A percentile compares a stretch with the other conserved stretches of the same genome.
phyloP scores from a whole-genome alignment of 1,140 invertebrate species.

The Acromyrmex echinatior region DNA sequence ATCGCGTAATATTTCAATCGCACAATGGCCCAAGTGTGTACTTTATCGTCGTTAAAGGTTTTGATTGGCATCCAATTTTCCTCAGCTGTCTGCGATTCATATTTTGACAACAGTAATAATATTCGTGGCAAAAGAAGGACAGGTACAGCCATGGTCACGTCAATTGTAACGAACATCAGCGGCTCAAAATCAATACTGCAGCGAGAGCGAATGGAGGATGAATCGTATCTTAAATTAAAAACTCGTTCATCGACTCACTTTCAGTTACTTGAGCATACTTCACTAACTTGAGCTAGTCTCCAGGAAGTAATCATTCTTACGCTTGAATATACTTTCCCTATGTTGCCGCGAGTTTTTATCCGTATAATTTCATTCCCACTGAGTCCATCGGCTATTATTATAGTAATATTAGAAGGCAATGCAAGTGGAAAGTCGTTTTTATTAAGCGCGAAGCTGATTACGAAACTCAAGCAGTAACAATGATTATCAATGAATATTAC shows the following conservation, averaged over 20 bases:
- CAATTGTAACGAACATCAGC: neutral
- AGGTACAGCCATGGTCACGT: neutral
- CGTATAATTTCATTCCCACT: conserved; percentile 27
- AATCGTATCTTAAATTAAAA: conserved; percentile 44
- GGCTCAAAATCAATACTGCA: neutral
- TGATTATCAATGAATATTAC: neutral
- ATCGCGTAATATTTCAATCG: conserved; percentile 26
- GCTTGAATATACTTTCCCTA: conserved; percentile 57
- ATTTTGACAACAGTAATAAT: conserved; percentile 17
- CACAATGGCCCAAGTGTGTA: neutral
- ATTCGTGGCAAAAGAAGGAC: conserved; percentile 14
- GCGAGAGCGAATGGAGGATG: neutral
- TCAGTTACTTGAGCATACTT: conserved; percentile 15
- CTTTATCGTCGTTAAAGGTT: neutral
- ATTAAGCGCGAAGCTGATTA: neutral
- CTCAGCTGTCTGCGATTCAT: neutral
- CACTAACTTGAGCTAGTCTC: conserved; percentile 1
- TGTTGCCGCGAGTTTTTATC: conserved; percentile 44
- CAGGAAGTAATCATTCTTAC: conserved; percentile 52
- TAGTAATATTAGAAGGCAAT: conserved; percentile 20
- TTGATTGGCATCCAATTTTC: conserved; percentile 18
- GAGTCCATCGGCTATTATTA: conserved; percentile 47
- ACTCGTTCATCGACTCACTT: conserved; percentile 24
- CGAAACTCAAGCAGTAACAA: neutral
- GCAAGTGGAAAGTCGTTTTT: conserved; percentile 1